These are phyloP conservation scores for Maccullochella peelii DNA, from an alignment of 2,113 vertebrate genomes.

Conservation along the genomic window DNA sequence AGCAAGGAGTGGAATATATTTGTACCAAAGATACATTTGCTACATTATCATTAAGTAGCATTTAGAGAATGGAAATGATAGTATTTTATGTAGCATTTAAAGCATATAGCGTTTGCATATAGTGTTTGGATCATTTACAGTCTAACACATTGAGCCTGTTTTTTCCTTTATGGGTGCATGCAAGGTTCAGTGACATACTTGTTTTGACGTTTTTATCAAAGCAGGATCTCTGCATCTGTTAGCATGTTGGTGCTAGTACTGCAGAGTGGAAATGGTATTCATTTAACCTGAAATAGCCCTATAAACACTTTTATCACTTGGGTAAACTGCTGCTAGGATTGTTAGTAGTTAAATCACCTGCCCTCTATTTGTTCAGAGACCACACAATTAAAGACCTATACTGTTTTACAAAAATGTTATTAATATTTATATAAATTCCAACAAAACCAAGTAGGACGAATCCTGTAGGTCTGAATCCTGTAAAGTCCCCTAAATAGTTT, in stretches of 20 bases:
- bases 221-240: not conserved
- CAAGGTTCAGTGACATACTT: not conserved
- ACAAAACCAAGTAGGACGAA: not conserved
- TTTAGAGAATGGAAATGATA: slow-evolving; percentile 17
- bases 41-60: slow-evolving; percentile 17
- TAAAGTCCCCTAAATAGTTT: not conserved
- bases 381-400: not conserved
- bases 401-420: not conserved
- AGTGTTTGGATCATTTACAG: slow-evolving; percentile 5
- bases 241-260: not conserved
- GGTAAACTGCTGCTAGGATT: not conserved
- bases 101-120: no score
- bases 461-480: not conserved
- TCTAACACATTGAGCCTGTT: not conserved
- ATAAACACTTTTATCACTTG: slow-evolving; percentile 25
- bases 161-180: not conserved
- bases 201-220: slow-evolving; percentile 2
- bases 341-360: slow-evolving; percentile 32
- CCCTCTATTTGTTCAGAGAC: slow-evolving; percentile 14
- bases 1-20: slow-evolving; percentile 43
- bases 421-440: slow-evolving; percentile 16
- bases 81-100: not conserved
- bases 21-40: slow-evolving; percentile 23
- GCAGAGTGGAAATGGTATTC: not conserved
- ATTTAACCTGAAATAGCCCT: slow-evolving; percentile 3